These are phyloP conservation scores for Arizona elegans DNA, from an alignment of 2,113 vertebrate genomes.

Conservation along the genomic window DNA sequence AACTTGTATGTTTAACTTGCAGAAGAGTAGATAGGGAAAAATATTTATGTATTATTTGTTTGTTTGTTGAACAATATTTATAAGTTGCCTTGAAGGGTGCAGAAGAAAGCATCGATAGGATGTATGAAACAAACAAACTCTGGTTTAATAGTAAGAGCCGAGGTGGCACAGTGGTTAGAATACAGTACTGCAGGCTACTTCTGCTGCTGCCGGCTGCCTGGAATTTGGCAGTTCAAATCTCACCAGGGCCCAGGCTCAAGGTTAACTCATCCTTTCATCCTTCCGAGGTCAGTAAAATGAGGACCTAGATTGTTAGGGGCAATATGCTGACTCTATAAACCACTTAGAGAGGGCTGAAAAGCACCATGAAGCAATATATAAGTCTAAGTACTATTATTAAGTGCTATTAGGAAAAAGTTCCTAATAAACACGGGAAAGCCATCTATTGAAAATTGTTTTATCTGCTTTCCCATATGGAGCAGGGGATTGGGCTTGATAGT, in stretches of 20 bases:
- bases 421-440: not conserved
- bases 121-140: not conserved
- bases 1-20: not conserved
- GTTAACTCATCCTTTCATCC: no score
- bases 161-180: no score
- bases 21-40: not conserved
- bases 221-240: no score
- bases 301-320: no score
- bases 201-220: no score
- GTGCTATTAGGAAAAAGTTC: not conserved
- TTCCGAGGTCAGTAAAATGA: no score
- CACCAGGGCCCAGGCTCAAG: no score
- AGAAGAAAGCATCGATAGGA: not conserved
- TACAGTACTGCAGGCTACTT: no score
- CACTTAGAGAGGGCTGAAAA: no score
- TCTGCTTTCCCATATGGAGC: not conserved
- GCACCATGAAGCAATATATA: no score
- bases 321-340: no score
- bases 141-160: not conserved
- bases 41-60: not conserved
- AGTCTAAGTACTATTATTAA: no score
- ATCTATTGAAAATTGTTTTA: not conserved
- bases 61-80: not conserved
- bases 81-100: not conserved
- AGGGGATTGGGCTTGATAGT: not conserved